A percentile compares a stretch with the other conserved stretches of the same genome.
phyloP scores from a whole-genome alignment of 2,888 invertebrate genomes.

The Brachypterus glaber region DNA sequence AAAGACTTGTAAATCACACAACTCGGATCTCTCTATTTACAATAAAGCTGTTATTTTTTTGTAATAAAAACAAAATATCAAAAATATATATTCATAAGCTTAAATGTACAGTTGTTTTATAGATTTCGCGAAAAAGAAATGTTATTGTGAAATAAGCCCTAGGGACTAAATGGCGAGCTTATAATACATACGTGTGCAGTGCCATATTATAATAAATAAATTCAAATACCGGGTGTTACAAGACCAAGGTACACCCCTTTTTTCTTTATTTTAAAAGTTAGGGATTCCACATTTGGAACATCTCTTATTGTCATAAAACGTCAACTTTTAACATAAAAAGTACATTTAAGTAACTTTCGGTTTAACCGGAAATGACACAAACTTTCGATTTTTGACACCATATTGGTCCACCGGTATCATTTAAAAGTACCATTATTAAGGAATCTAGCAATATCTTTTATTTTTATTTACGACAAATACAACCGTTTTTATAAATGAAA shows the following conservation, averaged over 20 bases:
- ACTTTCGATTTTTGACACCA: constrained; percentile 14
- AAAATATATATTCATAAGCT: constrained; percentile 25
- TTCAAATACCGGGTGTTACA: too few species aligned
- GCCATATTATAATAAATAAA: constrained; percentile 33
- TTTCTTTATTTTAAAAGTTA: too few species aligned
- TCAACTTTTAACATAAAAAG: too few species aligned
- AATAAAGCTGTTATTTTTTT: constrained; percentile 33
- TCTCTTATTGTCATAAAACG: background rate
- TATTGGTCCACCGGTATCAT: too few species aligned
- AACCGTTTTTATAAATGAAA: too few species aligned
- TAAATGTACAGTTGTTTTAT: constrained; percentile 33
- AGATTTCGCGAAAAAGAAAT: constrained; percentile 25
- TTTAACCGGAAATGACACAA: too few species aligned
- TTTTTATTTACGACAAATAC: too few species aligned
- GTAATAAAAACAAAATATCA: constrained; percentile 30
- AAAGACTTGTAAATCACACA: constrained; percentile 16
- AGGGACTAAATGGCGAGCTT: constrained; percentile 34
- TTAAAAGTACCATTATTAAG: too few species aligned
- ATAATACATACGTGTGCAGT: constrained; percentile 31
- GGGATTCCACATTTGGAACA: too few species aligned
- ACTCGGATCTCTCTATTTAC: constrained; percentile 29
- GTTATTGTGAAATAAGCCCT: constrained; percentile 24
- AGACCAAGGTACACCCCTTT: background rate
- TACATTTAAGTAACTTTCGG: too few species aligned
- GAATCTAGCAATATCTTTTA: too few species aligned